Evolutionary conservation across 2,888 invertebrate genomes (phyloP), one percentile per base, ranked within the genome.

Genomic region (Anthophora plumipes): DNA sequence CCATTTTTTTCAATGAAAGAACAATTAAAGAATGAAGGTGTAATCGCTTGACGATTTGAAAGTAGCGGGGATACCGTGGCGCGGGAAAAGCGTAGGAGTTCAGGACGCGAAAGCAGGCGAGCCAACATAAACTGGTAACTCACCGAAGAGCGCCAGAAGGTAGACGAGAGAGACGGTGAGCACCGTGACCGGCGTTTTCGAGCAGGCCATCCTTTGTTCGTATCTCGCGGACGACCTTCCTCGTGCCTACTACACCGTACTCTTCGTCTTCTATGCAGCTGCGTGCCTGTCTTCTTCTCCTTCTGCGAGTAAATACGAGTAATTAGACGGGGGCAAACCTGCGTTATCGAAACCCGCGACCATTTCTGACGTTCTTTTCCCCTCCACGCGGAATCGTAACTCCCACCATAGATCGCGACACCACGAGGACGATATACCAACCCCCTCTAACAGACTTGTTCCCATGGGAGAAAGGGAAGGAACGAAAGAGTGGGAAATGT

Each of bases 131-230:
- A 17, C 59, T 82, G 83, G 87, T 89, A 89, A 91, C 92, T 91
- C 88, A 92, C 92, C 91, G 87, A 92, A 91, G 85, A 92, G 89
- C 78, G 89, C 87, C 83, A 91, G 87, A 84, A 92, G 88, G 86
- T 88, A 91, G 84, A 91, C 86, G 85, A 91, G 88, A 76, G 87
- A 89, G 85, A 92, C 84, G 81, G 85, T 86, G 75, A 90, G 85
- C 80, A 82, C 82, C 70, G 82, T 83, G 81, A 86, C 84, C 86
- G 89, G 86, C 77, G 83, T 84, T 80, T 83, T 85, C 68, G 87
- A 80, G 68, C 85, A 80, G 85, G 85, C 88, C 91, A 91, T 91
- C 74, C 83, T 88, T 71, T 71, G 80, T 74, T 84, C 74, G 77
- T 84, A 84, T 80, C 80, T 85, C 82, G 67, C 76, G 64, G 80